These are phyloP conservation scores for Eulemur coronatus DNA, from an alignment of 2,797 vertebrate genomes.

Conservation along the genomic window DNA sequence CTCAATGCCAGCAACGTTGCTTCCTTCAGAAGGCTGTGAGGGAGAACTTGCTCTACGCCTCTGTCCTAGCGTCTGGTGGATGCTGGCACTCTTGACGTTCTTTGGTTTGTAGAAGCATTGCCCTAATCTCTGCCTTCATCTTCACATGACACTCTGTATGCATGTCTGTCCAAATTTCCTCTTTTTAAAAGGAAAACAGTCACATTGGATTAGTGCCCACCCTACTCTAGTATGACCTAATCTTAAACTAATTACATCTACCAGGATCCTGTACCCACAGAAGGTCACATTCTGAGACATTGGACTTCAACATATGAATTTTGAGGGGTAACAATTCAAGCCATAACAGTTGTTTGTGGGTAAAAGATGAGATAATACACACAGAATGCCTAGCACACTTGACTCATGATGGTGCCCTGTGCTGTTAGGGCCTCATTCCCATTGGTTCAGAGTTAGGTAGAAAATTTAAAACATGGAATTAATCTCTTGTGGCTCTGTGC, in stretches of 20 bases:
- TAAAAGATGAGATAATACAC: background rate
- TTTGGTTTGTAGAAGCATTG: background rate
- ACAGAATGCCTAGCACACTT: background rate
- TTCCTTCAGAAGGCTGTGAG: background rate
- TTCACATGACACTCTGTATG: background rate
- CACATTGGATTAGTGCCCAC: background rate
- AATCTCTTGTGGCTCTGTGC: background rate
- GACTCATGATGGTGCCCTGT: background rate
- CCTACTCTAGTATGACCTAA: background rate
- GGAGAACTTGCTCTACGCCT: background rate
- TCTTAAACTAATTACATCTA: background rate
- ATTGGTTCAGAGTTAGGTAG: background rate
- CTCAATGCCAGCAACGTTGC: background rate
- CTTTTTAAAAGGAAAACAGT: background rate
- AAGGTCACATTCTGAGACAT: background rate
- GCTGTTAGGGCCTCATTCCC: background rate
- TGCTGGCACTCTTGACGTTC: background rate
- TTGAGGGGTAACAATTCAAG: background rate
- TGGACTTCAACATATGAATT: background rate
- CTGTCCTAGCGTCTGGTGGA: background rate
- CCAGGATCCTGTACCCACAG: background rate
- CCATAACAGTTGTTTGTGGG: background rate
- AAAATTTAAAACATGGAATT: conserved; percentile 3
- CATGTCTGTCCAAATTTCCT: background rate
- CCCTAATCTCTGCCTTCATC: background rate